Base-by-base conservation (phyloP, 2,888 invertebrate genomes). In the Hartigia nigra region DNA sequence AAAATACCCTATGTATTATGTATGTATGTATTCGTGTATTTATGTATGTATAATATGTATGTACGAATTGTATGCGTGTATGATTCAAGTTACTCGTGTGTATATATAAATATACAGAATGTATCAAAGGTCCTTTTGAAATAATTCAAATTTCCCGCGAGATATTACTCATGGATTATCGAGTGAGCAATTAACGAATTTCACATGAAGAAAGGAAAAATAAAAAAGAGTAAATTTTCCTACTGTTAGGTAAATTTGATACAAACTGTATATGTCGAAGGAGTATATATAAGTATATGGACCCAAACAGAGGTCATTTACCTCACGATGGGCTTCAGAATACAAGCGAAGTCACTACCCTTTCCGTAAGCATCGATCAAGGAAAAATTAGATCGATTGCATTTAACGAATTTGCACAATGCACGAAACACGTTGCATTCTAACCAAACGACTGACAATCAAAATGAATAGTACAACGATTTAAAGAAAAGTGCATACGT, bases 1-100 rank as follows among this genome's bases (percentile, higher is more conserved):
- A 87, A 88, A 88, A 86, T 88, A 88, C 87, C 84, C 84, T 82
- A 83, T 79, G 81, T 84, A 82, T 55, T 55, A 55, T 80, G 36
- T 74, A 55, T 80, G 36, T 74, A 76, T 74, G 72, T 35, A 70
- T 34, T 72, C 74, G 37, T 36, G 79, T 78, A 76, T 69, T 55
- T 74, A 69, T 78, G 35, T 32, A 77, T 77, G 69, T 70, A 76
- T 79, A 77, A 74, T 75, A 78, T 72, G 35, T 74, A 80, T 77
- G 78, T 79, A 79, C 74, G 75, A 75, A 31, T 70, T 69, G 75
- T 34, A 55, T 77, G 77, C 75, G 75, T 39, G 74, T 74, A 35
- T 70, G 32, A 55, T 55, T 23, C 55, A 55, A 55, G 23, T 55
- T 55, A 5, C 39, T 78, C 72, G 34, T 74, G 39, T 72, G 72